phyloP scores from a whole-genome alignment of 2,113 vertebrate genomes.

The Pycnonotus jocosus region DNA sequence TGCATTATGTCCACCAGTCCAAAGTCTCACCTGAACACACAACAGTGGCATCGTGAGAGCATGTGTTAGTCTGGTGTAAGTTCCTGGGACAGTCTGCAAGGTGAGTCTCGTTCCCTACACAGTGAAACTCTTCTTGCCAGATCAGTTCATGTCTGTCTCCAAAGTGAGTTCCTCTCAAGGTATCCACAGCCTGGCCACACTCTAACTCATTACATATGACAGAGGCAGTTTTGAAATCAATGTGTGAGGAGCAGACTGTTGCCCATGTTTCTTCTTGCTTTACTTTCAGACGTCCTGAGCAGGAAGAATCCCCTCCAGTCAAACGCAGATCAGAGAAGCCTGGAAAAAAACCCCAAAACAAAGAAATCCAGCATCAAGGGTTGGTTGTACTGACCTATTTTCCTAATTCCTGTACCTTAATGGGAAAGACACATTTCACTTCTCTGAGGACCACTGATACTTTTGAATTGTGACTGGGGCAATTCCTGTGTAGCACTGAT shows the following conservation, averaged over 20 bases:
- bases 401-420: neutral
- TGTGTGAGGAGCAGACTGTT: constrained; percentile 63
- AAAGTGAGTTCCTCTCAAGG: constrained; percentile 29
- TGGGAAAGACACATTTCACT: neutral
- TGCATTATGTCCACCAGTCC: neutral
- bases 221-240: constrained; percentile 61
- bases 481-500: neutral
- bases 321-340: constrained; percentile 59
- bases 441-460: neutral
- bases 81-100: constrained; percentile 62
- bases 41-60: constrained; percentile 56
- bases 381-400: neutral
- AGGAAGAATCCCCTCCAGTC: constrained; percentile 46
- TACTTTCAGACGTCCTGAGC: constrained; percentile 71
- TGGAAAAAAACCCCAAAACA: neutral
- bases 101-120: constrained; percentile 52
- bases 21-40: constrained; percentile 72
- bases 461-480: neutral
- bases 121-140: constrained; percentile 71
- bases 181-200: constrained; percentile 56
- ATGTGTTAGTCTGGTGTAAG: neutral
- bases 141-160: constrained; percentile 26
- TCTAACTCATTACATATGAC: constrained; percentile 70
- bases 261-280: constrained; percentile 57
- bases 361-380: neutral